Evolutionary conservation across 2,888 invertebrate species (phyloP), one percentile per base, ranked within the genome.

Genomic region (Sisyra terminalis): DNA sequence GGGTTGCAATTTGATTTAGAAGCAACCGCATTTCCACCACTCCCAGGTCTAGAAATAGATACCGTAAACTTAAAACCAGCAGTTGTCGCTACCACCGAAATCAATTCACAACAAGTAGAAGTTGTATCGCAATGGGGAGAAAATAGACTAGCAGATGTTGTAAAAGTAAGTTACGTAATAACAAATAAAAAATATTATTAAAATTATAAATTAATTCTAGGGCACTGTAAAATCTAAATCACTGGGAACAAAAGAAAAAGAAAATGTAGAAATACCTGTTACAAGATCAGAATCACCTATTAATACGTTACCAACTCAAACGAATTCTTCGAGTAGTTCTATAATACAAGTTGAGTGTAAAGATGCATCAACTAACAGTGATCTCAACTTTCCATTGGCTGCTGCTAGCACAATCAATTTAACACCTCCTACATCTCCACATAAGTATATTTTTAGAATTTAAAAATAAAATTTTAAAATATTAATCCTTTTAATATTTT

Each of bases 1-100:
- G 67, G 72, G 46, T 70, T 73, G 32, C 75, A 80, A 56, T 85
- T 85, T 62, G 84, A 85, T 61, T 67, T 85, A 52, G 82, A 81
- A 60, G 78, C 80, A 45, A 72, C 78, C 42, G 80, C 83, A 43
- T 85, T 85, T 60, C 85, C 85, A 48, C 85, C 85, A 45, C 67
- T 85, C 55, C 84, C 84, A 46, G 81, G 82, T 56, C 62, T 70
- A 46, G 66, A 67, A 48, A 58, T 58, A 46, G 30, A 43, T 29
- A 42, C 46, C 15, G 49, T 50, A 40, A 42, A 48, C 46, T 41
- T 59, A 53, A 60, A 59, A 55, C 52, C 61, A 53, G 55, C 47
- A 40, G 43, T 49, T 24, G 51, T 52, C 18, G 47, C 59, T 46
- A 50, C 55, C 46, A 39, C 50, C 43, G 42, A 45, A 41, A 30